phyloP scores from a whole-genome alignment of 1,140 invertebrate species.

The Oryzaephilus surinamensis region DNA sequence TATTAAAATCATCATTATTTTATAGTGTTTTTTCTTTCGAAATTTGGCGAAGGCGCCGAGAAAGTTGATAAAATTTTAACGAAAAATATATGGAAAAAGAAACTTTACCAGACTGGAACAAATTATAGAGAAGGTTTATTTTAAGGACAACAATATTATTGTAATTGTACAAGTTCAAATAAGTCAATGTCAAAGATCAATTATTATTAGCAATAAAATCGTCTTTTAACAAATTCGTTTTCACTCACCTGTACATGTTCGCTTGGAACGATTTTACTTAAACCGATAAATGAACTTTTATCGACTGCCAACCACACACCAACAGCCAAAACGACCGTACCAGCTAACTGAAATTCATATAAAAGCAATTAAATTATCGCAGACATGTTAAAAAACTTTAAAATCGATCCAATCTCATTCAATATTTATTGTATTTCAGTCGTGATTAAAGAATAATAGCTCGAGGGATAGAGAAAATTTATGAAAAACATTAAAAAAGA shows the following conservation, averaged over 20 bases:
- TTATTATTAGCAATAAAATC: no score
- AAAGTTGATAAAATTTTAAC: no score
- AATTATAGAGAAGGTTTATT: neutral
- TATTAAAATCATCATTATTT: no score
- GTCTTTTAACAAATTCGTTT: no score
- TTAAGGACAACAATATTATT: neutral
- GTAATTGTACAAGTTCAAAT: neutral
- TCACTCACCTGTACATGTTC: conserved; percentile 49
- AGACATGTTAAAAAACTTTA: conserved; percentile 4
- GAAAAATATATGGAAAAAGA: neutral
- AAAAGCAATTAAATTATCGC: conserved; percentile 14
- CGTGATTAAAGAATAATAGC: neutral
- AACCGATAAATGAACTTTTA: conserved; percentile 52
- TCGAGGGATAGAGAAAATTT: neutral
- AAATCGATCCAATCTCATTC: neutral
- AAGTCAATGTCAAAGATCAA: neutral
- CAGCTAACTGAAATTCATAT: conserved; percentile 55
- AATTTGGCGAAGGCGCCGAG: no score
- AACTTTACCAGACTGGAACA: neutral
- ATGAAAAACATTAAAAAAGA: neutral
- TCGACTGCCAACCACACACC: conserved; percentile 69
- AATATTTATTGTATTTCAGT: conserved; percentile 6
- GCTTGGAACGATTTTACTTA: conserved; percentile 48
- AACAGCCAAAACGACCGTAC: conserved; percentile 58
- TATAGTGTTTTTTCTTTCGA: no score